Conservation (phyloP, 1,140 invertebrate species). For the Neotoxoptera formosana region DNA sequence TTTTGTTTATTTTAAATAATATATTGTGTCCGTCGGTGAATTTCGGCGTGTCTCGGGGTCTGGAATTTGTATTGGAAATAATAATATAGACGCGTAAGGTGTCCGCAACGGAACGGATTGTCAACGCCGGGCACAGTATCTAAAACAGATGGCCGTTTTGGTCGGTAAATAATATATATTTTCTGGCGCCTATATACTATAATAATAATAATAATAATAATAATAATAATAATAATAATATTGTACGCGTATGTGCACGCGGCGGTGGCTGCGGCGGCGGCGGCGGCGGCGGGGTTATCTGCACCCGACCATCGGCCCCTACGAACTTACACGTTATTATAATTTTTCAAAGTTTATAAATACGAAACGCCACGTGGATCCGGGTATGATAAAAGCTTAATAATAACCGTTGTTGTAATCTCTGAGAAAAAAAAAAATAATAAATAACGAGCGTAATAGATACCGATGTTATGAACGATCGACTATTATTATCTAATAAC, state of each 20-base stretch:
- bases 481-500: conserved; percentile 28
- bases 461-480: background rate
- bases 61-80: conserved; percentile 47
- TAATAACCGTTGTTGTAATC: conserved; percentile 32
- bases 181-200: conserved; percentile 38
- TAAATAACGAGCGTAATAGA: background rate
- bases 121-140: conserved; percentile 40
- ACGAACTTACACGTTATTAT: conserved; percentile 55
- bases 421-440: background rate
- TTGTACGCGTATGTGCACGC: background rate
- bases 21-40: background rate
- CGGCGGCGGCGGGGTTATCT: conserved; percentile 38
- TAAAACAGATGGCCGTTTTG: conserved; percentile 51
- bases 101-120: conserved; percentile 52
- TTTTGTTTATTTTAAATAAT: conserved; percentile 54
- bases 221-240: conserved; percentile 27
- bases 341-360: conserved; percentile 55
- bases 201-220: too few species aligned
- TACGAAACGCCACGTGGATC: conserved; percentile 47
- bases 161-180: conserved; percentile 20
- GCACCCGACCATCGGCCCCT: conserved; percentile 42
- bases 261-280: background rate
- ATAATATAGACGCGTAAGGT: background rate
- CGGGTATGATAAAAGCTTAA: conserved; percentile 21
- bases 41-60: conserved; percentile 41